These are phyloP conservation scores for Drosophila sordidula DNA, from an alignment of 2,888 invertebrate species.

Conservation along the genomic window DNA sequence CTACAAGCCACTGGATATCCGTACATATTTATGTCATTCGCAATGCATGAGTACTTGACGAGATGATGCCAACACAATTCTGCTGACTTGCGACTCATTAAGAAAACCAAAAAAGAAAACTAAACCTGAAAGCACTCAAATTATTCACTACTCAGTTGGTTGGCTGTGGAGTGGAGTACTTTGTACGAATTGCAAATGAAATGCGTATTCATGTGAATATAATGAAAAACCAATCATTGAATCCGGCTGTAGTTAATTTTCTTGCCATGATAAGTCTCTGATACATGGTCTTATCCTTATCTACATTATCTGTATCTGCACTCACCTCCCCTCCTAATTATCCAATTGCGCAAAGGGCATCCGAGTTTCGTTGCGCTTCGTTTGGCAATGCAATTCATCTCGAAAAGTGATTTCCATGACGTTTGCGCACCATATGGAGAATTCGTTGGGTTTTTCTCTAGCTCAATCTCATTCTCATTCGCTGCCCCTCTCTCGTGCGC, in stretches of 20 bases:
- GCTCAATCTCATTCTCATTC: too few species aligned
- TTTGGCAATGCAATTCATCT: slow-evolving; percentile 35
- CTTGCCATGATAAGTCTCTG: too few species aligned
- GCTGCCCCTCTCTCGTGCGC: not conserved
- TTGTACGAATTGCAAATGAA: not conserved
- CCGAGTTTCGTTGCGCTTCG: slow-evolving; percentile 27
- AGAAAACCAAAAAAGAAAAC: slow-evolving; percentile 16
- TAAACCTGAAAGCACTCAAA: slow-evolving; percentile 27
- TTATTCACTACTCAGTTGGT: slow-evolving; percentile 8
- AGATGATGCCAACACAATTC: slow-evolving; percentile 25
- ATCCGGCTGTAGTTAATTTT: too few species aligned
- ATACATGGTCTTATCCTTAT: too few species aligned
- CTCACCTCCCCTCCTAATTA: slow-evolving; percentile 13
- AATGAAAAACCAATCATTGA: too few species aligned
- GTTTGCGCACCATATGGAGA: slow-evolving; percentile 29
- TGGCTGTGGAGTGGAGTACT: slow-evolving; percentile 4
- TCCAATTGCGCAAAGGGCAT: slow-evolving; percentile 27
- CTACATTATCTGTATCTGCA: too few species aligned
- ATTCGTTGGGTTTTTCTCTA: not conserved
- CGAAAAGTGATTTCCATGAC: slow-evolving; percentile 37
- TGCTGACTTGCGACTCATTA: slow-evolving; percentile 58
- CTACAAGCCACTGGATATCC: slow-evolving; percentile 9
- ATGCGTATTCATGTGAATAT: too few species aligned
- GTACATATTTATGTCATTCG: slow-evolving; percentile 29
- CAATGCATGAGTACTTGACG: not conserved